Evolutionary conservation across 2,797 vertebrate genomes (phyloP), one percentile per base, ranked within the genome.

Genomic region (Neomorphus geoffroyi): DNA sequence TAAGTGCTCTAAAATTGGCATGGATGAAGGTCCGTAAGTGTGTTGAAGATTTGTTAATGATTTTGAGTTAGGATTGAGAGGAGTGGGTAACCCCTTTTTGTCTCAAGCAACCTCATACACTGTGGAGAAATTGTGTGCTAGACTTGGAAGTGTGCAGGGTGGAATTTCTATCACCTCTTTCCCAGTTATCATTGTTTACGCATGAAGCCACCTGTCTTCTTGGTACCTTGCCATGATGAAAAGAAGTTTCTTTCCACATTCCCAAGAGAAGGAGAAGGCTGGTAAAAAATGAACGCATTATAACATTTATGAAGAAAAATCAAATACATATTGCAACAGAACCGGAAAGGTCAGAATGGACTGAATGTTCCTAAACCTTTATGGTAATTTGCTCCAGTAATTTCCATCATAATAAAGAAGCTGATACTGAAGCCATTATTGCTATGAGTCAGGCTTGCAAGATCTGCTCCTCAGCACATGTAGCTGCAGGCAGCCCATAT

Each of bases 331-430:
- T 96, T 94, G 86, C 93, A 96, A 95, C 94, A 94, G 94, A 90
- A 61, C 87, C 54, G 64, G 93, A 92, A 96, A 80, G 90, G 93
- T 75, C 89, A 93, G 92, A 93, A 93, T 86, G 96, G 92, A 97
- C 96, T 96, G 93, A 96, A 96, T 95, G 94, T 97, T 97, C 96
- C 92, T 93, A 96, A 96, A 92, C 50, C 85, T 96, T 96, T 96
- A 94, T 96, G 94, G 92, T 92, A 88, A 96, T 94, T 97, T 93
- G 85, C 93, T 88, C 28, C 95, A 96, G 94, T 90, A 86, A 94
- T 96, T 95, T 95, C 94, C 94, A 90, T 88, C 79, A 90, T 88
- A 95, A 96, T 96, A 96, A 96, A 92, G 92, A 91, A 93, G 84
- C 85, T 91, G 92, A 96, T 93, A 88, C 61, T 0, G 0, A 93